phyloP scores from a whole-genome alignment of 1,140 invertebrate genomes.

The Aricia agestis region DNA sequence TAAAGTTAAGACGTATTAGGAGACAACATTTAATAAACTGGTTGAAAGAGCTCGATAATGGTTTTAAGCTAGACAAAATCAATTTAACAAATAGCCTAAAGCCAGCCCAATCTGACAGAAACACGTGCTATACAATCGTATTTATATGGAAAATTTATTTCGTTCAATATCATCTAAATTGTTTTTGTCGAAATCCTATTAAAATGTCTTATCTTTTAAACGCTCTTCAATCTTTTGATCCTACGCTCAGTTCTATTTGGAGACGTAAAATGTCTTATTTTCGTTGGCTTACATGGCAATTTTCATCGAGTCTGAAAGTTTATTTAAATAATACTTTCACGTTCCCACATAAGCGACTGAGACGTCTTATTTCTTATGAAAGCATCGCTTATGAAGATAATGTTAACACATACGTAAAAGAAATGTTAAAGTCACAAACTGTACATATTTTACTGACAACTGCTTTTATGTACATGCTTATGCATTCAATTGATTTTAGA shows the following conservation, averaged over 20 bases:
- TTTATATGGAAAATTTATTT: background rate
- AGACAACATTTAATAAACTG: too few relatives aligned
- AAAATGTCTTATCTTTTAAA: background rate
- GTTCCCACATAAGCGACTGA: background rate
- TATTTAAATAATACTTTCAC: constrained; percentile 3
- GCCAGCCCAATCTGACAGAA: background rate
- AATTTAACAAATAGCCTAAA: background rate
- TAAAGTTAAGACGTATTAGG: too few relatives aligned
- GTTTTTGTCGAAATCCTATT: constrained; percentile 5
- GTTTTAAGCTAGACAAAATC: background rate
- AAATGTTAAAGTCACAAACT: background rate
- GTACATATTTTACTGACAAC: too few relatives aligned
- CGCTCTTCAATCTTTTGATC: constrained; percentile 5
- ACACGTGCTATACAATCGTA: background rate
- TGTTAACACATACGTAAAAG: background rate
- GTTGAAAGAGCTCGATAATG: background rate
- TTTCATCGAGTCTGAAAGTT: background rate
- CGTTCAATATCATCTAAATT: background rate
- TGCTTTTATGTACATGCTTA: too few relatives aligned
- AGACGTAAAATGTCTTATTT: background rate
- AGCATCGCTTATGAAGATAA: background rate
- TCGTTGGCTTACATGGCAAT: background rate
- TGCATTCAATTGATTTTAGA: too few relatives aligned
- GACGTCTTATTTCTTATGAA: background rate
- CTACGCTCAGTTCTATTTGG: background rate